Conservation (phyloP, 2,113 vertebrate genomes). For the Petroica traversi region DNA sequence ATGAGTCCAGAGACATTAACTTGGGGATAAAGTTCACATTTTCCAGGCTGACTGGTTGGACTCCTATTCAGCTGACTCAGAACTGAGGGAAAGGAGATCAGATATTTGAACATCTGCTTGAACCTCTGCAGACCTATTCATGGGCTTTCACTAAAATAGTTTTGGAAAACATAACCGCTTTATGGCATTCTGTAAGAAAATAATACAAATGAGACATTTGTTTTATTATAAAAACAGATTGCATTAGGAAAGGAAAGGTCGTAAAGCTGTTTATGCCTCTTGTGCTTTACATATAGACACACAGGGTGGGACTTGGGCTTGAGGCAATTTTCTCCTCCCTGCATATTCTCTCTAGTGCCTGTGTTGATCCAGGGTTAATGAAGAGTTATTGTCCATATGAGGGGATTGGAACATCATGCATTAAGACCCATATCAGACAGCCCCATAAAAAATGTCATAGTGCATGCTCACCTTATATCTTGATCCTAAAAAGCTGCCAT, state of each 20-base stretch:
- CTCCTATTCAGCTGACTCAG: neutral
- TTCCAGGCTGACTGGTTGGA: neutral
- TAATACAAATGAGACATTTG: neutral
- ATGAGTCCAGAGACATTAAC: neutral
- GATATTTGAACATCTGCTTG: neutral
- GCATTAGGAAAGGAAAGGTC: neutral
- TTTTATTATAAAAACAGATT: neutral
- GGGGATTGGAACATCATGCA: neutral
- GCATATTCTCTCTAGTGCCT: neutral
- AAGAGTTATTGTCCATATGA: neutral
- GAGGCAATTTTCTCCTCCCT: neutral
- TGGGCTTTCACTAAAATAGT: neutral
- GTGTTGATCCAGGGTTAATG: neutral
- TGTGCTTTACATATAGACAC: neutral
- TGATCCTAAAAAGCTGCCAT: neutral
- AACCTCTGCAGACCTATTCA: neutral
- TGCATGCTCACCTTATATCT: neutral
- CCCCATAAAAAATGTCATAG: neutral
- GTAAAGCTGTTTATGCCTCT: neutral
- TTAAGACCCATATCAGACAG: neutral
- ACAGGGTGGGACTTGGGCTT: neutral
- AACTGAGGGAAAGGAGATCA: neutral
- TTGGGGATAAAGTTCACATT: neutral
- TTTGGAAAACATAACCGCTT: neutral
- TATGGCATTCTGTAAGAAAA: neutral